These are phyloP conservation scores for Lepidurus packardi DNA, from an alignment of 1,140 invertebrate genomes.

Conservation along the genomic window DNA sequence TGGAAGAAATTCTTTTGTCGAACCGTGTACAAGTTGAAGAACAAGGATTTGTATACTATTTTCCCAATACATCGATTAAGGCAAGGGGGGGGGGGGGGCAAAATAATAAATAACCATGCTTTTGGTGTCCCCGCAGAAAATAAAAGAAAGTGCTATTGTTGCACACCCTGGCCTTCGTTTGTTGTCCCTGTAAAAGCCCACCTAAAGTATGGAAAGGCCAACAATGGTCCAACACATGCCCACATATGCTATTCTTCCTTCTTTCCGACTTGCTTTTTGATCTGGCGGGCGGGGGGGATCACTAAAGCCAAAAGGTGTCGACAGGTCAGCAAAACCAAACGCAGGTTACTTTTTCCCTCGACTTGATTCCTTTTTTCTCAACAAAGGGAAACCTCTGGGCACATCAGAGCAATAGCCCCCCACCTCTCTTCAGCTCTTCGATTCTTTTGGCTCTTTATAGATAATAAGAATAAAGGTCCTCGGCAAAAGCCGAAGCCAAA, in stretches of 20 bases:
- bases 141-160: background rate
- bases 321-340: background rate
- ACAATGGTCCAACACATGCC: background rate
- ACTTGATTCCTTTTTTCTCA: background rate
- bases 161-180: background rate
- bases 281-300: background rate
- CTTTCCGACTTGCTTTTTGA: background rate
- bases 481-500: background rate
- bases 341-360: background rate
- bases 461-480: constrained; percentile 19
- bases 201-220: background rate
- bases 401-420: background rate
- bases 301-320: background rate
- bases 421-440: background rate
- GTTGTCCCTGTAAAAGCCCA: background rate
- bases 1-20: too few species aligned
- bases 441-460: background rate
- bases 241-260: background rate
- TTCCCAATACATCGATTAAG: too few species aligned
- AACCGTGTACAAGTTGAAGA: too few species aligned
- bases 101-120: too few species aligned
- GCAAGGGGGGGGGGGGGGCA: too few species aligned
- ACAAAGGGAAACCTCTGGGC: background rate
- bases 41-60: too few species aligned
- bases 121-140: too few species aligned